Conservation (phyloP, 2,888 invertebrate species). For the Apantesis nais region DNA sequence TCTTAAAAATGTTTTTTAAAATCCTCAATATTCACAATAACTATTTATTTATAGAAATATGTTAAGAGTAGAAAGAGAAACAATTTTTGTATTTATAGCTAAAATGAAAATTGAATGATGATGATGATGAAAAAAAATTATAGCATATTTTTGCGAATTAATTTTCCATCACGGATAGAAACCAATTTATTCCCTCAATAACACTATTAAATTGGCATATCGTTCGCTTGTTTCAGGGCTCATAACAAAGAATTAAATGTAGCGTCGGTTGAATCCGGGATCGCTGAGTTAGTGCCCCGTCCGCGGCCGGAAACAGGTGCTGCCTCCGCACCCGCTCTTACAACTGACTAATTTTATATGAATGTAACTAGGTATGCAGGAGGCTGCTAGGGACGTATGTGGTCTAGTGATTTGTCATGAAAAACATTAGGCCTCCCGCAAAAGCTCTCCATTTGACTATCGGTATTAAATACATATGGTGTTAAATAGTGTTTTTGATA, state of each 20-base stretch:
- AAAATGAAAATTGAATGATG: neutral
- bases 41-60: neutral
- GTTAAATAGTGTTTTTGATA: conserved; percentile 12
- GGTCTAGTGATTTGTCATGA: conserved; percentile 47
- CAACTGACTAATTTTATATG: conserved; percentile 76
- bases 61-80: neutral
- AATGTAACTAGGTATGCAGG: conserved; percentile 34
- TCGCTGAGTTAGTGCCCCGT: conserved; percentile 74
- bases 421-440: conserved; percentile 36
- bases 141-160: no score
- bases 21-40: neutral
- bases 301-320: conserved; percentile 77
- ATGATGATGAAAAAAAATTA: no score
- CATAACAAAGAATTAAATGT: conserved; percentile 71
- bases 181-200: conserved; percentile 40
- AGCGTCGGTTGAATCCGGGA: conserved; percentile 69
- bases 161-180: conserved; percentile 38
- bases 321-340: conserved; percentile 61
- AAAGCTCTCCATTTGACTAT: conserved; percentile 30
- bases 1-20: no score
- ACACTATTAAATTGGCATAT: conserved; percentile 25
- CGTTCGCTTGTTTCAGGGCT: conserved; percentile 49
- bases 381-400: conserved; percentile 33
- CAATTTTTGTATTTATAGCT: neutral
- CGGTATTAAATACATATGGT: conserved; percentile 20